Evolutionary conservation across 2,113 vertebrate genomes (phyloP).

Genomic region (Aldabrachelys gigantea): DNA sequence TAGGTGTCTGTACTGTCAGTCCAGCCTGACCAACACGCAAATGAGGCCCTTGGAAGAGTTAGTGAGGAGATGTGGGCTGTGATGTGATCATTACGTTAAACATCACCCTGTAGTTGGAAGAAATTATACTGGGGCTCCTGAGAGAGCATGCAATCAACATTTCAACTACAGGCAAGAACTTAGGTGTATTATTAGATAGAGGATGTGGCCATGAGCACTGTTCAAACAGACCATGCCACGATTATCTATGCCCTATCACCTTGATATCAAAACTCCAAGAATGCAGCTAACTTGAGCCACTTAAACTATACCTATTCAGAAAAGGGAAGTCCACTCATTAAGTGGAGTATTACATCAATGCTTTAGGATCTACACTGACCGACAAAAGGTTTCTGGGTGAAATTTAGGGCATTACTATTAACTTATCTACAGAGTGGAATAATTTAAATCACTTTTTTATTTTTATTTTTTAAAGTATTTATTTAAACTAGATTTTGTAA

Average conservation of each 20-base stretch:
- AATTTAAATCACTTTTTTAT: no score
- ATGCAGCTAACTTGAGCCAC: no score
- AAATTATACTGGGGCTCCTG: background rate
- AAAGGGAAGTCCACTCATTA: no score
- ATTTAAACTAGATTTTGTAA: background rate
- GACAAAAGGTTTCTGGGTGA: background rate
- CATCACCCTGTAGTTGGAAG: background rate
- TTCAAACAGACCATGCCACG: background rate
- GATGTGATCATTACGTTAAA: background rate
- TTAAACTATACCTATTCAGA: no score
- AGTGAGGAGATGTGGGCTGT: background rate
- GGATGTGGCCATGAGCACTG: background rate
- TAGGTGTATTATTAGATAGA: background rate
- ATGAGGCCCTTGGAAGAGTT: background rate
- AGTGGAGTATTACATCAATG: no score
- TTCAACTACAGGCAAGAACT: background rate
- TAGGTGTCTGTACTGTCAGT: no score
- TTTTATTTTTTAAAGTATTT: background rate
- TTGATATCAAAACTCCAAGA: no score
- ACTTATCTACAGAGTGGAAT: background rate
- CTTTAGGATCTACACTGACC: background rate
- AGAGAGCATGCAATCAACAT: background rate
- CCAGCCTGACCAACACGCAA: background rate
- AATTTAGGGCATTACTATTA: background rate
- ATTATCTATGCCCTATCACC: no score